A percentile compares a stretch with the other conserved stretches of the same genome.
Evolutionary conservation across 1,140 invertebrate genomes (phyloP).

Genomic region (Arion vulgaris): DNA sequence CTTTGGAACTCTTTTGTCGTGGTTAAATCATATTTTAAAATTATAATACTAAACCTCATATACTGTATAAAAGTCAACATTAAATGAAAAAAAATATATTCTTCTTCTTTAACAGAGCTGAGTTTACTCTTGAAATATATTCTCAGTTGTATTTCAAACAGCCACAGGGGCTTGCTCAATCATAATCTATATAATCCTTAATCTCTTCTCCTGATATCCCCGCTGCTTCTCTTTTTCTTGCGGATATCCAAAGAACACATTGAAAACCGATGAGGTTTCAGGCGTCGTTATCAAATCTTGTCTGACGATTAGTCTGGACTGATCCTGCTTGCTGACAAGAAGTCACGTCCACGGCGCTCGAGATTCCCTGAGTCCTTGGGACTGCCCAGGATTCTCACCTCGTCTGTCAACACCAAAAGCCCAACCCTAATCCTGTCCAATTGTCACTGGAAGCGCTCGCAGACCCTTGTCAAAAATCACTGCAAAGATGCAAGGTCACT

Average conservation of each 20-base stretch:
- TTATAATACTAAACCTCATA: no score
- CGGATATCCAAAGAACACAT: conserved; percentile 6
- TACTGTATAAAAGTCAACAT: background rate
- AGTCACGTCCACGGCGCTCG: conserved; percentile 1
- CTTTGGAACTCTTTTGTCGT: background rate
- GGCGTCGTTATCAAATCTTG: conserved; percentile 12
- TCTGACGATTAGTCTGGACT: conserved; percentile 16
- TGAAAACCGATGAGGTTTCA: conserved; percentile 17
- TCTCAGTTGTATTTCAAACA: background rate
- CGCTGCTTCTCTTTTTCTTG: background rate
- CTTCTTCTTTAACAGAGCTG: background rate
- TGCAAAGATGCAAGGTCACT: background rate
- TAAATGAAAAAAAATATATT: background rate
- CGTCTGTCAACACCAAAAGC: conserved; percentile 6
- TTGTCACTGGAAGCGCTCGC: conserved; percentile 19
- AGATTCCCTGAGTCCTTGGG: background rate
- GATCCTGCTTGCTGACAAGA: background rate
- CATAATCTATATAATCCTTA: background rate
- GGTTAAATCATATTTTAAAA: no score
- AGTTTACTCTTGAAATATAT: no score
- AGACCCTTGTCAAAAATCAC: conserved; percentile 19
- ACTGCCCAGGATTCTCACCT: conserved; percentile 22
- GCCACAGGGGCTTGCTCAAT: background rate
- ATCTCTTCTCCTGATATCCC: background rate
- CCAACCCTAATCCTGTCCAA: conserved; percentile 9